phyloP scores from a whole-genome alignment of 2,888 invertebrate species.

The Schizotus pectinicornis region DNA sequence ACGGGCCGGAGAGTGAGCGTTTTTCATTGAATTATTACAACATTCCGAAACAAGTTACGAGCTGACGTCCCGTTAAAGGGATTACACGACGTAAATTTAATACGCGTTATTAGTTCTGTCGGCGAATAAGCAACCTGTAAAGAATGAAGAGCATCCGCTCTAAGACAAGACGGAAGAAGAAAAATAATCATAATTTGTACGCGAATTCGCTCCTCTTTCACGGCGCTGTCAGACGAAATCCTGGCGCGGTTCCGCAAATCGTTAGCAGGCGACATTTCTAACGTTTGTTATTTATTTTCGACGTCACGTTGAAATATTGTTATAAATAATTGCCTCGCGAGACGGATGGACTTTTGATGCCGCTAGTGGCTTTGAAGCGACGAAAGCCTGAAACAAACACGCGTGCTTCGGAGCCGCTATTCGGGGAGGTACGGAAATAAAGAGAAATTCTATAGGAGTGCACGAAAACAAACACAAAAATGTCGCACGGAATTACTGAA shows the following conservation, averaged over 20 bases:
- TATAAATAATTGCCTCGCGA: slow-evolving; percentile 20
- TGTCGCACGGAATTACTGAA: too few relatives aligned
- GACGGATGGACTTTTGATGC: slow-evolving; percentile 22
- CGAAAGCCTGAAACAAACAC: slow-evolving; percentile 9
- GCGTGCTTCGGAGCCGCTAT: too few relatives aligned
- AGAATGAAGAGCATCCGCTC: slow-evolving; percentile 22
- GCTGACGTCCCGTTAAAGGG: slow-evolving; percentile 32
- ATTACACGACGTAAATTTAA: slow-evolving; percentile 43
- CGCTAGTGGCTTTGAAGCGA: background rate
- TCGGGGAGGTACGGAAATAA: too few relatives aligned
- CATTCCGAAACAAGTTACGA: slow-evolving; percentile 26
- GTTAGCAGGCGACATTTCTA: slow-evolving; percentile 21
- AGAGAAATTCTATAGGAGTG: too few relatives aligned
- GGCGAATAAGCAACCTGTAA: slow-evolving; percentile 27
- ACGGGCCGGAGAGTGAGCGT: slow-evolving; percentile 16
- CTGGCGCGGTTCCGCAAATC: slow-evolving; percentile 26
- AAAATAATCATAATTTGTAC: slow-evolving; percentile 22
- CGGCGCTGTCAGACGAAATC: slow-evolving; percentile 15
- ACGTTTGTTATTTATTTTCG: slow-evolving; percentile 21
- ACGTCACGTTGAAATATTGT: slow-evolving; percentile 24
- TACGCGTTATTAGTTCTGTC: slow-evolving; percentile 46
- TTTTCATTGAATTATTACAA: slow-evolving; percentile 33
- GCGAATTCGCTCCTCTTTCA: slow-evolving; percentile 14
- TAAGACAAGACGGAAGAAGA: slow-evolving; percentile 11
- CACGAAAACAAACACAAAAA: too few relatives aligned